Base-by-base conservation (phyloP, 1,140 invertebrate genomes). In the Drosophila sucinea region DNA sequence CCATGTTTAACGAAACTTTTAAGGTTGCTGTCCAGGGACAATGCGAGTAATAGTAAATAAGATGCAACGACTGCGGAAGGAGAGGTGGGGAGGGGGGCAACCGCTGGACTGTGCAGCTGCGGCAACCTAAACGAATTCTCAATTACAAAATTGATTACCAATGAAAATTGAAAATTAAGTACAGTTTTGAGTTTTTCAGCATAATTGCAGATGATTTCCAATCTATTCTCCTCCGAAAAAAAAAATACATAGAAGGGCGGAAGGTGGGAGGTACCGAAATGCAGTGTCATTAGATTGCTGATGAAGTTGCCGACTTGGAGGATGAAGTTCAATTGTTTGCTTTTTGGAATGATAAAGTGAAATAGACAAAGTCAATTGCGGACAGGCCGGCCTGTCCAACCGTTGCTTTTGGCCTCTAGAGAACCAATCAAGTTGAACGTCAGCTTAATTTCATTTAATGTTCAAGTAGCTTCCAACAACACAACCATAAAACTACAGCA, bases 101-200 rank as follows among this genome's bases (percentile, higher is more conserved):
- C 17, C 4, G 10, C 17, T 23, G 5, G 35, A 5, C 8, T 38
- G 41, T 69, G 73, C 81, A 66, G 38, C 35, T 64, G 69, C 32
- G 11, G 10, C 57, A 30, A 30, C 65, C 82, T 71, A 77, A 73
- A 57, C 76, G 79, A 87, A 74, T 82, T 60, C 77, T 87, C 83
- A 87, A 87, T 87, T 87, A 87, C 84, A 70, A 77, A 87, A 87
- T 83, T 87, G 83, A 87, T 87, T 82, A 87, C 83, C 79, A 87
- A 77, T 83, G 79, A 87, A 87, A 83, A 77, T 87, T 79, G 77
- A 83, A 86, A 87, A 87, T 87, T 87, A 87, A 87, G 84, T 83
- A 79, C 79, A 87, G 83, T 87, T 87, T 87, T 87, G 30, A 73
- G 79, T 77, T 83, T 80, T 87, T 82, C 79, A 80, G 84, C 83